phyloP scores from a whole-genome alignment of 2,113 vertebrate species.

The Ochotona princeps region DNA sequence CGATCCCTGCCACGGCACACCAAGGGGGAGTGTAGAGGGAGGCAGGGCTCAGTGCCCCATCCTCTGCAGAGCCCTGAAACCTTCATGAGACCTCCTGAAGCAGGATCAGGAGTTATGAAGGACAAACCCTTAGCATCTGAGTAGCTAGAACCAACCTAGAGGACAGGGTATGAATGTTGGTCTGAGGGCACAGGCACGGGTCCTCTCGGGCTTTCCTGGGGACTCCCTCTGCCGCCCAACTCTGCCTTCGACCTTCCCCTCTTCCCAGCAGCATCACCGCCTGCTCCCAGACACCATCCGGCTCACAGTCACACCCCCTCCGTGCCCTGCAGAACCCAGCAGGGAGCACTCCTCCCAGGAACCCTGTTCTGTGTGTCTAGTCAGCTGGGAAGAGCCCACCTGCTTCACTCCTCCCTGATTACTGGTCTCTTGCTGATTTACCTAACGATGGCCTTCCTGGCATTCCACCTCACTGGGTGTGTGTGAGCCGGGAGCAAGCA shows the following conservation, averaged over 20 bases:
- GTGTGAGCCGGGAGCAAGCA: background rate
- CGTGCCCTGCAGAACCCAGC: background rate
- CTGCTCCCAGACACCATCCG: background rate
- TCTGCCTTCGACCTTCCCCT: background rate
- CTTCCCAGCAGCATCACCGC: background rate
- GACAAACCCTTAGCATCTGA: constrained; percentile 64
- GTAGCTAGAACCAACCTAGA: constrained; percentile 71
- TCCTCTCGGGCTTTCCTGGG: constrained; percentile 77
- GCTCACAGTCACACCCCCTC: background rate
- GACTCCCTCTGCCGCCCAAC: constrained; percentile 11
- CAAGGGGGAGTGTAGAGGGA: background rate
- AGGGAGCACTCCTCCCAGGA: background rate
- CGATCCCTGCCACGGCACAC: background rate
- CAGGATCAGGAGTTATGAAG: background rate
- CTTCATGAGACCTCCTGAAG: background rate
- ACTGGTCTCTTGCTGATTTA: background rate
- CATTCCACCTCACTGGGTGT: background rate
- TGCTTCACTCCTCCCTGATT: rapidly evolving
- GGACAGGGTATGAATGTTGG: constrained; percentile 76
- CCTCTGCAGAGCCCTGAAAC: background rate
- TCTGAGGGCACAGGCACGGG: constrained; percentile 77
- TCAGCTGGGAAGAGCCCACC: background rate
- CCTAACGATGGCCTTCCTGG: no score
- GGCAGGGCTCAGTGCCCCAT: background rate
- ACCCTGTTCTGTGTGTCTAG: background rate